These are phyloP conservation scores for Tangachromis dhanisi DNA, from an alignment of 2,113 vertebrate genomes.

Conservation along the genomic window DNA sequence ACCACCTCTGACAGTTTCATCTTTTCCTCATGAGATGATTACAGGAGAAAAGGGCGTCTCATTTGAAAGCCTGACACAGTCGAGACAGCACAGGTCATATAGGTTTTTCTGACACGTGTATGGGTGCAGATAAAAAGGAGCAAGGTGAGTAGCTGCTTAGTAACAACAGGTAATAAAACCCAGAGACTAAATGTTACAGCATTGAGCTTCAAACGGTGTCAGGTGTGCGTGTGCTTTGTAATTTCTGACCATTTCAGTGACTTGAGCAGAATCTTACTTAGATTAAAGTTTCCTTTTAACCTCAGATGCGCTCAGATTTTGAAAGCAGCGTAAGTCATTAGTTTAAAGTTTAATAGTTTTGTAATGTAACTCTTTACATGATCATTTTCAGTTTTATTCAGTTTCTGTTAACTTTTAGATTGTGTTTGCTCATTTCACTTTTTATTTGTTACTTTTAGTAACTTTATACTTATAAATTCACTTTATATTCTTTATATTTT, in stretches of 20 bases:
- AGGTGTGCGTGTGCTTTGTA: background rate
- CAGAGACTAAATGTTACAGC: background rate
- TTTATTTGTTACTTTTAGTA: background rate
- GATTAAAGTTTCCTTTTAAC: background rate
- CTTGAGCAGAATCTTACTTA: background rate
- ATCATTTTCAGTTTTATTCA: background rate
- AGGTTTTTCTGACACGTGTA: background rate
- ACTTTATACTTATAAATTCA: background rate
- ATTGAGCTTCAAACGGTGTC: background rate
- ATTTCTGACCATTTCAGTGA: background rate
- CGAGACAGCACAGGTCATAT: background rate
- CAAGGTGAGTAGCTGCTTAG: background rate
- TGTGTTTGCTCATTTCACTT: background rate
- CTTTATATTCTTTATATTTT: background rate
- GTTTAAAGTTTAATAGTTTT: background rate
- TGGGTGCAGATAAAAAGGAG: background rate
- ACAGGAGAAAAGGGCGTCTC: background rate
- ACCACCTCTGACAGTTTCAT: background rate
- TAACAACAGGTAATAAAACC: background rate
- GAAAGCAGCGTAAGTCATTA: background rate
- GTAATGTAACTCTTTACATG: background rate
- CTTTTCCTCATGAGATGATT: background rate
- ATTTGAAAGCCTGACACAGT: background rate
- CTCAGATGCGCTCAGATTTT: background rate
- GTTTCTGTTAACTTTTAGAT: background rate